Percentiles rank a stretch among this genome's conserved stretches.
Conservation (phyloP, 2,113 vertebrate species). For the Varanus salvator region DNA sequence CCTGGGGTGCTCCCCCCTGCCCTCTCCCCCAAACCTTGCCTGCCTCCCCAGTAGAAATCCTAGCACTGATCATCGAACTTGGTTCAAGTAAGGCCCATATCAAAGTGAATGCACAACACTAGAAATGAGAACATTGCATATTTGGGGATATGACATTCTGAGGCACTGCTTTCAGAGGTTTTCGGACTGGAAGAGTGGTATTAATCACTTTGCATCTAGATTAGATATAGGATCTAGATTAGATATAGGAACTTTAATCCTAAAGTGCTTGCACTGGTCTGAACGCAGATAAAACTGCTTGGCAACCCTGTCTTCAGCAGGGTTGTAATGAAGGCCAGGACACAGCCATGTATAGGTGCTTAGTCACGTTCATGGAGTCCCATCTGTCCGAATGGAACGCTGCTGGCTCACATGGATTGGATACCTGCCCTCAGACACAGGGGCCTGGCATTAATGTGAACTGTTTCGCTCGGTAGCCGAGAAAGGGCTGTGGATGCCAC, state of each 20-base stretch:
- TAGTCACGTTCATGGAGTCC: slow-evolving; percentile 49
- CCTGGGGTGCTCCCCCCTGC: neutral
- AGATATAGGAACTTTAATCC: slow-evolving; percentile 6
- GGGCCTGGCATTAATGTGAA: slow-evolving; percentile 49
- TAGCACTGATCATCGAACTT: neutral
- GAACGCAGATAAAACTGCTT: neutral
- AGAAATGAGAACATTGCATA: no score
- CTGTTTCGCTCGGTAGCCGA: slow-evolving; percentile 53
- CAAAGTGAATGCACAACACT: neutral
- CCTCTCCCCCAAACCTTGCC: neutral
- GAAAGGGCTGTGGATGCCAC: slow-evolving; percentile 39
- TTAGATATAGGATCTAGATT: slow-evolving; percentile 4
- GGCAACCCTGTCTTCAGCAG: slow-evolving; percentile 34
- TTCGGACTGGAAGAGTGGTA: slow-evolving; percentile 16
- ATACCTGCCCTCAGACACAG: slow-evolving; percentile 60
- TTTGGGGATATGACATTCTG: neutral
- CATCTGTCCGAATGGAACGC: slow-evolving; percentile 57
- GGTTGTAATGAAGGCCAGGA: slow-evolving; percentile 23
- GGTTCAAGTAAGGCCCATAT: neutral
- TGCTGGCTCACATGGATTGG: slow-evolving; percentile 61
- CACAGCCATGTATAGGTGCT: slow-evolving; percentile 21
- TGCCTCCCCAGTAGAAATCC: neutral
- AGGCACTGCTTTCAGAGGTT: neutral
- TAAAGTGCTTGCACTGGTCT: slow-evolving; percentile 4
- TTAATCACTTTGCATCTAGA: neutral